Conservation (phyloP, 2,797 vertebrate genomes). For the Cynopterus sphinx region DNA sequence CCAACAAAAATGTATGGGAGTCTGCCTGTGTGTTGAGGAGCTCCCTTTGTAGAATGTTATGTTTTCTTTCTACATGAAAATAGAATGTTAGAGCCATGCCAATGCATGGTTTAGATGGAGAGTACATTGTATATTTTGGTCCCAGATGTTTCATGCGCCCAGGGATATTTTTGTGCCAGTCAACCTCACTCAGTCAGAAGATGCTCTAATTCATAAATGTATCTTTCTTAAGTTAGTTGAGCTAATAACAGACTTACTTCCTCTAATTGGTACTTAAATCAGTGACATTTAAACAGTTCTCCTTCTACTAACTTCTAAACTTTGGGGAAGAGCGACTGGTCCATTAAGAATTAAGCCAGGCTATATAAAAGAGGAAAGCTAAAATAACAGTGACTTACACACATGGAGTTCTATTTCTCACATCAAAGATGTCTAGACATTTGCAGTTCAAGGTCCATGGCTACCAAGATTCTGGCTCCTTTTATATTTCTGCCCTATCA, state of each 20-base stretch:
- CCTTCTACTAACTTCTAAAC: background rate
- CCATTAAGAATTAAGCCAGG: background rate
- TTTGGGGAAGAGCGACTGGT: background rate
- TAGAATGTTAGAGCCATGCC: background rate
- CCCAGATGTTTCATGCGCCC: background rate
- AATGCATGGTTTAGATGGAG: background rate
- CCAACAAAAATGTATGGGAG: background rate
- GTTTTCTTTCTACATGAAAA: background rate
- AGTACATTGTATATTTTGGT: background rate
- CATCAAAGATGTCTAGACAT: background rate
- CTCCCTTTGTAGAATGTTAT: background rate
- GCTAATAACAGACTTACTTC: conserved; percentile 16
- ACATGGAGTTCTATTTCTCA: background rate
- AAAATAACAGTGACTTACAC: background rate
- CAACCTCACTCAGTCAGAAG: background rate
- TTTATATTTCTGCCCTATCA: background rate
- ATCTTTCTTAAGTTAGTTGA: background rate
- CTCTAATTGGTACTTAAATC: background rate
- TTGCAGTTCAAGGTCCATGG: background rate
- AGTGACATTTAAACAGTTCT: background rate
- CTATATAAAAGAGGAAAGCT: background rate
- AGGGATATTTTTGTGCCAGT: background rate
- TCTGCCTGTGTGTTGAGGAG: background rate
- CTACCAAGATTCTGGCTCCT: background rate
- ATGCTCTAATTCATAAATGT: background rate